phyloP scores from a whole-genome alignment of 2,888 invertebrate genomes.

The Hipparchia sbordonii region DNA sequence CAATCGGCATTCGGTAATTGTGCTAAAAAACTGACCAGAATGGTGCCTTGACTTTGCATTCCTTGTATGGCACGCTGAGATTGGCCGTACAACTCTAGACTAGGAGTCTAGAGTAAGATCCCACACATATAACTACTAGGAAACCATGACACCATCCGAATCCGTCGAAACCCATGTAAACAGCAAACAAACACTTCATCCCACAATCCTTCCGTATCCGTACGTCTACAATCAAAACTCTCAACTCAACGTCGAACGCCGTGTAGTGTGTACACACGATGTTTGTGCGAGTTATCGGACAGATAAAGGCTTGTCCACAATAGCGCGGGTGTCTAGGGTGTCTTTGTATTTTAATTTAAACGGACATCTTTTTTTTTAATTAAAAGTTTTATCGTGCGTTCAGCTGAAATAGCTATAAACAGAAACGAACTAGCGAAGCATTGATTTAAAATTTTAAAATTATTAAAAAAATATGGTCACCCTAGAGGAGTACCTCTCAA shows the following conservation, averaged over 20 bases:
- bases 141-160: not conserved
- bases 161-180: slow-evolving; percentile 8
- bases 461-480: too few species aligned
- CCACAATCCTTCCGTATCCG: slow-evolving; percentile 21
- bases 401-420: too few species aligned
- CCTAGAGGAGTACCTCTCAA: too few species aligned
- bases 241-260: slow-evolving; percentile 27
- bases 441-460: too few species aligned
- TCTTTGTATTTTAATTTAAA: slow-evolving; percentile 10
- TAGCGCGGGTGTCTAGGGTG: slow-evolving; percentile 20
- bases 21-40: too few species aligned
- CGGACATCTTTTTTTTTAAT: not conserved
- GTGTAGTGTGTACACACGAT: slow-evolving; percentile 35
- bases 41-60: too few species aligned
- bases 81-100: too few species aligned
- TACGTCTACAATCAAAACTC: slow-evolving; percentile 32
- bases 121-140: not conserved
- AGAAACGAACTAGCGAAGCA: too few species aligned
- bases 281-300: slow-evolving; percentile 33
- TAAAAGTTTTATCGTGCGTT: too few species aligned
- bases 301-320: slow-evolving; percentile 32
- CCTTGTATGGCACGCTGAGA: too few species aligned
- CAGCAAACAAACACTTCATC: slow-evolving; percentile 15
- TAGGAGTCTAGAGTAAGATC: too few species aligned
- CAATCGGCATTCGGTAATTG: too few species aligned